Evolutionary conservation across 2,113 vertebrate genomes (phyloP).

Genomic region (Sitta europaea): DNA sequence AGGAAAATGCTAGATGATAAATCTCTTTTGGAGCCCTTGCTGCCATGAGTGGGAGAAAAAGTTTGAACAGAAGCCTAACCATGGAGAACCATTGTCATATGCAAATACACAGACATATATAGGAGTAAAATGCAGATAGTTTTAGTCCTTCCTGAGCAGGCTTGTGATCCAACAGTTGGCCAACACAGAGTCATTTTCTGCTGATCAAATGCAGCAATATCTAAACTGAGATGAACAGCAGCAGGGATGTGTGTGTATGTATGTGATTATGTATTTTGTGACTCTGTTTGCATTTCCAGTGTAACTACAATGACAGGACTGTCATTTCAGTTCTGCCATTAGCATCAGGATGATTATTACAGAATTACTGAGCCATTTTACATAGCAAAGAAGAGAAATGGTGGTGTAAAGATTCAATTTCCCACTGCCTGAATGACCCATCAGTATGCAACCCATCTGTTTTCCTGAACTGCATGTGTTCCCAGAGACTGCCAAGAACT

Average conservation of each 20-base stretch:
- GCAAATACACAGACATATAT: neutral
- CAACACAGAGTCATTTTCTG: neutral
- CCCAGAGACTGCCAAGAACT: neutral
- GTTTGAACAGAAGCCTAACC: neutral
- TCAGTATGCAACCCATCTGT: neutral
- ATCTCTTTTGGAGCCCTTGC: neutral
- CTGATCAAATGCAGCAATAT: neutral
- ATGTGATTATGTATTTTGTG: neutral
- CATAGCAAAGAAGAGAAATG: neutral
- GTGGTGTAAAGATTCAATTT: neutral
- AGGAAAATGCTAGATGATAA: neutral
- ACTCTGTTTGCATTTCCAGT: neutral
- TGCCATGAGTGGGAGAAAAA: neutral
- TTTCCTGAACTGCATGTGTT: neutral
- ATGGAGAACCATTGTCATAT: neutral
- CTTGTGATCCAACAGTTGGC: neutral
- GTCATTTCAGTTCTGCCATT: neutral
- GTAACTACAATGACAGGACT: neutral
- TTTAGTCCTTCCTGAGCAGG: neutral
- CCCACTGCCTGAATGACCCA: neutral
- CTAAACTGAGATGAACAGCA: neutral
- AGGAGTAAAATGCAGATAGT: neutral
- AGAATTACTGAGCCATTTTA: neutral
- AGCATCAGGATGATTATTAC: neutral
- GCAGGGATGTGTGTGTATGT: too few species aligned